Evolutionary conservation across 2,113 vertebrate genomes (phyloP).

Genomic region (Hydropotes inermis): DNA sequence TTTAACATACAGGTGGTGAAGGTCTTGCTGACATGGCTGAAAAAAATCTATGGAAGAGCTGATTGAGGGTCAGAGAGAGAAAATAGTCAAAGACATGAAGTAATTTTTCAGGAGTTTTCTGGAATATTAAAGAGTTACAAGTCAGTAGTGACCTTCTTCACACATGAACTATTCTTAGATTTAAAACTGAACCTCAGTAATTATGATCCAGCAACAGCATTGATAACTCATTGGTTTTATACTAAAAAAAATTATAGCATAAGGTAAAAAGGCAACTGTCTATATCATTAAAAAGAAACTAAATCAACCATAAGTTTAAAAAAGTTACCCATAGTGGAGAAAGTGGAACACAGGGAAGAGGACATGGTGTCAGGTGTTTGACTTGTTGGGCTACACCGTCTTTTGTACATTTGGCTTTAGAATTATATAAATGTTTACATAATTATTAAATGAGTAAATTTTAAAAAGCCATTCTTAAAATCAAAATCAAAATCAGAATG

Average conservation of each 20-base stretch:
- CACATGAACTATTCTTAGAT: neutral
- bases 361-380: neutral
- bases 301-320: neutral
- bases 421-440: neutral
- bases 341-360: neutral
- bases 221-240: neutral
- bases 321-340: neutral
- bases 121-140: neutral
- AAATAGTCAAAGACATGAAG: neutral
- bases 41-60: neutral
- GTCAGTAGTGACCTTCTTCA: neutral
- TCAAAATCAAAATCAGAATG: slow-evolving; percentile 3
- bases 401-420: neutral
- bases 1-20: slow-evolving; percentile 7
- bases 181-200: neutral
- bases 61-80: neutral
- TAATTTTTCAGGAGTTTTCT: slow-evolving; percentile 11
- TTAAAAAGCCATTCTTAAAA: neutral
- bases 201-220: neutral
- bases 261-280: neutral
- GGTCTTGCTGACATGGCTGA: slow-evolving; percentile 2
- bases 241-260: neutral
- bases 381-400: neutral
- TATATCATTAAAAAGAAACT: neutral
- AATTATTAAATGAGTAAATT: neutral